Evolutionary conservation across 2,113 vertebrate species (phyloP).

Genomic region (Oenanthe oenanthe): DNA sequence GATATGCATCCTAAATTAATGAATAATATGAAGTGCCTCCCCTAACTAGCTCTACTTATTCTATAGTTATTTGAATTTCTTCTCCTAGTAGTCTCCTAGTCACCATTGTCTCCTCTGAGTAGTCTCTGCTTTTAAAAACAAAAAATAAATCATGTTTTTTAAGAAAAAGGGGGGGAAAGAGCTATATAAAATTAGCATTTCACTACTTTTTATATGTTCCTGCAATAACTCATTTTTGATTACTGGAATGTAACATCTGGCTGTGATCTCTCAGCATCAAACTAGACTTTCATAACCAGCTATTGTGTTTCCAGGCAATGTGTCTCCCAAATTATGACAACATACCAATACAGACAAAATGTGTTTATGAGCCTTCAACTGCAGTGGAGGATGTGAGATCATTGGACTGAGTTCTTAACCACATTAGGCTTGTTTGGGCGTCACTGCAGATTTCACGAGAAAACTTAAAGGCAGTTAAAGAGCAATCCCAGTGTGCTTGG

Average conservation of each 20-base stretch:
- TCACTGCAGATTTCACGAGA: constrained; percentile 7
- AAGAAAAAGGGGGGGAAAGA: neutral
- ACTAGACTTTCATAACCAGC: constrained; percentile 37
- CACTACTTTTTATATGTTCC: constrained; percentile 18
- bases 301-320: constrained; percentile 50
- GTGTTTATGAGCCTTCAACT: constrained; percentile 58
- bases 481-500: neutral
- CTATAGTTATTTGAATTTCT: neutral
- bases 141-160: neutral
- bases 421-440: neutral
- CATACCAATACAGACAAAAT: constrained; percentile 42
- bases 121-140: neutral
- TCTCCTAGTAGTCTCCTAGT: neutral
- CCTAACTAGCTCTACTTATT: neutral
- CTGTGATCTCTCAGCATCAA: constrained; percentile 38
- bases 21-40: neutral
- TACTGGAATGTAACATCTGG: constrained; percentile 41
- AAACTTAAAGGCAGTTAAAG: neutral
- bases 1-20: neutral
- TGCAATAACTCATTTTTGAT: constrained; percentile 34
- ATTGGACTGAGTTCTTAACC: constrained; percentile 15
- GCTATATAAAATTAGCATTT: constrained; percentile 2
- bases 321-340: constrained; percentile 41
- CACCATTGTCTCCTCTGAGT: neutral
- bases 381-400: constrained; percentile 52